Percentiles rank a stretch among this genome's conserved stretches.
Conservation (phyloP, 2,113 vertebrate species). For the Pygoscelis adeliae region DNA sequence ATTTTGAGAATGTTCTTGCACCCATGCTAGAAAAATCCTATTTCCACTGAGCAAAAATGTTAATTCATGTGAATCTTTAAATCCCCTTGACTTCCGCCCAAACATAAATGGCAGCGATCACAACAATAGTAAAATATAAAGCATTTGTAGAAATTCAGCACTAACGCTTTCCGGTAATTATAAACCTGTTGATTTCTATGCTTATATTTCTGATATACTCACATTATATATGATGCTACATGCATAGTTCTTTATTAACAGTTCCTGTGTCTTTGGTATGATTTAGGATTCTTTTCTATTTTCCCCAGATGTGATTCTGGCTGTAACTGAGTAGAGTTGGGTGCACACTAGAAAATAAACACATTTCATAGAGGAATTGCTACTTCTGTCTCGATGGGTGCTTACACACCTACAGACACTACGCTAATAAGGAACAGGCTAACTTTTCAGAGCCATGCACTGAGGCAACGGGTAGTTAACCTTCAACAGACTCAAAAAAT, state of each 20-base stretch:
- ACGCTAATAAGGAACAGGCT: neutral
- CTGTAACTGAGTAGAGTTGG: neutral
- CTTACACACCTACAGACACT: neutral
- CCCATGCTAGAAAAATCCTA: neutral
- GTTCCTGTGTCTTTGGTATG: neutral
- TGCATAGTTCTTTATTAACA: neutral
- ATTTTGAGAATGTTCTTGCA: neutral
- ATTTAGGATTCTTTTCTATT: neutral
- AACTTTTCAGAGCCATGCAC: neutral
- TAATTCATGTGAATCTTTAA: neutral
- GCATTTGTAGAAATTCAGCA: neutral
- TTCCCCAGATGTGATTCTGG: neutral
- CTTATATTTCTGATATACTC: neutral
- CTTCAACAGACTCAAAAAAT: neutral
- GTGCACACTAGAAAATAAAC: neutral
- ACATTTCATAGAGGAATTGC: neutral
- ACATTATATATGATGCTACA: neutral
- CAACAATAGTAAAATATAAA: neutral
- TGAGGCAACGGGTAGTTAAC: neutral
- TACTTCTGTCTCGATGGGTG: neutral
- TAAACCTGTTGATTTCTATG: neutral
- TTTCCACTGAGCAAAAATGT: neutral
- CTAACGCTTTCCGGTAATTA: neutral
- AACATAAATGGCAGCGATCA: rapidly evolving
- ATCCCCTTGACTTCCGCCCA: neutral